phyloP scores from a whole-genome alignment of 2,113 vertebrate species.

The Galbula dea region DNA sequence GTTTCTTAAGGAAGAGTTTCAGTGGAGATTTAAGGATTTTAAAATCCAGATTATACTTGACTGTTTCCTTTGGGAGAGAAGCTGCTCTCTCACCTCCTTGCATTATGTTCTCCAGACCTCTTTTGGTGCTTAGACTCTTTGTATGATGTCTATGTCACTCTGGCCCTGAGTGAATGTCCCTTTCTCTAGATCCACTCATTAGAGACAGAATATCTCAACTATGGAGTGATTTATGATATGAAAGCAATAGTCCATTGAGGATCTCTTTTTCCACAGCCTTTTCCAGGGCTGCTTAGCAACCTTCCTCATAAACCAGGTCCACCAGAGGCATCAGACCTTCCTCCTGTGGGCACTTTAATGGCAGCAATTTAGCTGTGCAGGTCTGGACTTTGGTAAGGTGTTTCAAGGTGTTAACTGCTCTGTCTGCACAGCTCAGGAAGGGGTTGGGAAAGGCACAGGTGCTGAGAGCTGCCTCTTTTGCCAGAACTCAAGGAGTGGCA shows the following conservation, averaged over 20 bases:
- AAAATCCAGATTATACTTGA: not conserved
- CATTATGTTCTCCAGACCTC: not conserved
- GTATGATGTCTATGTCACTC: not conserved
- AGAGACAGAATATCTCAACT: not conserved
- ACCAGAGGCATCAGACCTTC: not conserved
- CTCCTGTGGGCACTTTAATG: not conserved
- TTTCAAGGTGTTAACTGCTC: not conserved
- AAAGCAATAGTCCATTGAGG: slow-evolving; percentile 25
- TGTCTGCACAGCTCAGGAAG: not conserved
- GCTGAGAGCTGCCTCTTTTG: fast-evolving
- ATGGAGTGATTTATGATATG: not conserved
- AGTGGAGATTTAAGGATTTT: not conserved
- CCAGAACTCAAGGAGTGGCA: not conserved
- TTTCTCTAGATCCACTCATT: slow-evolving; percentile 18
- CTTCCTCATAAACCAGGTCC: not conserved
- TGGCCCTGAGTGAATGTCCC: not conserved
- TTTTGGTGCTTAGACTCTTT: not conserved
- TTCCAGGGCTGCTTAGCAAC: slow-evolving; percentile 36
- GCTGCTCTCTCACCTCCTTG: not conserved
- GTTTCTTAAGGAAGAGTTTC: not conserved
- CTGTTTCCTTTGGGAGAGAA: not conserved
- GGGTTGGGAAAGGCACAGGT: not conserved
- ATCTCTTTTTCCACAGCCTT: slow-evolving; percentile 23
- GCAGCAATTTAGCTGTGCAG: slow-evolving; percentile 13
- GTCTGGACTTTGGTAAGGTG: not conserved